Evolutionary conservation across 2,797 vertebrate species (phyloP), one percentile per base, ranked within the genome.

Genomic region (Hapalemur alaotrensis): DNA sequence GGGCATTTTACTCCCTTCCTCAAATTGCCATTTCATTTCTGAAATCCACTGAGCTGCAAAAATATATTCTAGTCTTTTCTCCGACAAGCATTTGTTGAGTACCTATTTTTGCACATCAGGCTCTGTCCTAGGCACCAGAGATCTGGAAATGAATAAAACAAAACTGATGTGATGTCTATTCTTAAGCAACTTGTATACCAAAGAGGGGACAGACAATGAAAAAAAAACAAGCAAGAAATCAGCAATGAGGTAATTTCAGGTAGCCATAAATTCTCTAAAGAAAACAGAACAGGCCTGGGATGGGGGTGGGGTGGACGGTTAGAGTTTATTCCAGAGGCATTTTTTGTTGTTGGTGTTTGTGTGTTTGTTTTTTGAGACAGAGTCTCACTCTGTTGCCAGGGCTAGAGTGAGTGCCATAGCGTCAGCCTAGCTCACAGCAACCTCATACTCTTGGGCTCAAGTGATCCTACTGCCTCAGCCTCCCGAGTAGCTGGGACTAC

Each of bases 281-380:
- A 81, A 88, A 61, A 32, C 23, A 23, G 75, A 89, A 52, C 30
- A 57, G 73, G 67, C 54, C 54, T 57, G 54, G 54, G 54, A 57
- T 0, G 10, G 32, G 10, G 11, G 20, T 12, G 2, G 46, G 13
- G 3, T n/a, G 54, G 32, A 10, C 4, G 4, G 3, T 5, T 48
- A 22, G 52, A n/a, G 17, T 63, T 87, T 59, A 30, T 41, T 50
- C 69, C 48, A 87, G 67, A 38, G 10, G 30, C n/a, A 5, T 61
- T 38, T 38, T 38, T 38, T 38, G 2, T 38, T 38, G 2, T 38
- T 38, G 2, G 2, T 38, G 38, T 38, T 38, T 38, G 38, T 38
- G 2, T 38, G 38, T 38, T 38, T 38, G 38, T 38, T 38, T 38
- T n/a, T 38, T 38, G 38, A 38, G 38, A 38, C 38, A 38, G 38